phyloP scores from a whole-genome alignment of 2,888 invertebrate genomes.

The Brachypalpus laphriformis region DNA sequence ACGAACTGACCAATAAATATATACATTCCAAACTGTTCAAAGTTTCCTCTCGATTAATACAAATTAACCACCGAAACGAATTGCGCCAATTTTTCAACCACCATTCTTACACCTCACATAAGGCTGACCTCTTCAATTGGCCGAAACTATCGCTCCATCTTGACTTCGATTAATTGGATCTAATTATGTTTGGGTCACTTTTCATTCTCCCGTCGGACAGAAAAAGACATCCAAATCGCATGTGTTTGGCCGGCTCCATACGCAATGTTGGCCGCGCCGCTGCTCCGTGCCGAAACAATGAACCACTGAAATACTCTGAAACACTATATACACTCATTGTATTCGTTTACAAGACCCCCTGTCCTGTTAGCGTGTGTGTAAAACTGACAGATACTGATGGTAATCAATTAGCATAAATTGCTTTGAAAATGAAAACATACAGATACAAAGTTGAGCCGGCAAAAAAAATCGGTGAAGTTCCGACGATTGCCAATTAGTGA shows the following conservation, averaged over 20 bases:
- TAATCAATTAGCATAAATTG: slow-evolving; percentile 67
- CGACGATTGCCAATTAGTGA: slow-evolving; percentile 59
- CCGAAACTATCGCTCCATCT: slow-evolving; percentile 63
- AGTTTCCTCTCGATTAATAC: slow-evolving; percentile 1
- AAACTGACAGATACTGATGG: slow-evolving; percentile 59
- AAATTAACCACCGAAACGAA: slow-evolving; percentile 45
- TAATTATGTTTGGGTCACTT: slow-evolving; percentile 60
- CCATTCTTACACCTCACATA: slow-evolving; percentile 49
- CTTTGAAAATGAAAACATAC: slow-evolving; percentile 51
- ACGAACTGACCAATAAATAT: background rate
- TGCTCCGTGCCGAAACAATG: slow-evolving; percentile 39
- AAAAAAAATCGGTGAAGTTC: slow-evolving; percentile 2
- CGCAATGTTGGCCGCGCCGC: background rate
- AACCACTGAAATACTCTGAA: slow-evolving; percentile 18
- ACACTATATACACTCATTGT: slow-evolving; percentile 15
- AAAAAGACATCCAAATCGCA: background rate
- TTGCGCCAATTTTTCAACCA: slow-evolving; percentile 43
- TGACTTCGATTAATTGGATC: slow-evolving; percentile 70
- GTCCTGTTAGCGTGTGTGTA: slow-evolving; percentile 40
- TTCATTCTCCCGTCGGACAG: background rate
- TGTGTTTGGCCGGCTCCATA: slow-evolving; percentile 1
- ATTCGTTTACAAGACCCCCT: slow-evolving; percentile 43
- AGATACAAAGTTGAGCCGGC: background rate
- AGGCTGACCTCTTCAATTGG: slow-evolving; percentile 60
- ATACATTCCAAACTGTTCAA: background rate